Conservation (phyloP, 2,888 invertebrate genomes). For the Sthenelais limicola region DNA sequence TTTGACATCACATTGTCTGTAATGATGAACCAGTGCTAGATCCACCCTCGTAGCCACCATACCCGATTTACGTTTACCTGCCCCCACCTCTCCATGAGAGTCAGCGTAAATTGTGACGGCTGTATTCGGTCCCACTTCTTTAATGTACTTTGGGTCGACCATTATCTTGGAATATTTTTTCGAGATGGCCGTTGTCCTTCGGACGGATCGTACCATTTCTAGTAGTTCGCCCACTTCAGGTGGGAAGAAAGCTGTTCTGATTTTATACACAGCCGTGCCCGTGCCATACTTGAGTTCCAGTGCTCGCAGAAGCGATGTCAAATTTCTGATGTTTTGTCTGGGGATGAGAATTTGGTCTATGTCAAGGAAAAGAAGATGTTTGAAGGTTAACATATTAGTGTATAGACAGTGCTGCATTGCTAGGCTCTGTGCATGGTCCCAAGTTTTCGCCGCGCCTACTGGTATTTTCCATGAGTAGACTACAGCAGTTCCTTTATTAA, state of each 20-base stretch:
- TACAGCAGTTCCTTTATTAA: background rate
- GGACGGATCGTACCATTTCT: background rate
- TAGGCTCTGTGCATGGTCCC: background rate
- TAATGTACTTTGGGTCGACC: no score
- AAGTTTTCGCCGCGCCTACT: background rate
- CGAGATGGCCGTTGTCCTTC: no score
- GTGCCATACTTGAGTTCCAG: background rate
- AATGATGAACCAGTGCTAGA: background rate
- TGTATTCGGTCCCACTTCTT: no score
- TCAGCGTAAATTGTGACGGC: no score
- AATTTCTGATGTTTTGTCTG: background rate
- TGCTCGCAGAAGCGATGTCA: background rate
- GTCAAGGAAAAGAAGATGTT: background rate
- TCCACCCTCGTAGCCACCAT: no score
- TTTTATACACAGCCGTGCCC: no score
- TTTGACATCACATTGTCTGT: background rate
- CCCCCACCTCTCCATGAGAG: no score
- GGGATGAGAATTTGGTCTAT: background rate
- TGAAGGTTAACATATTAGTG: conserved; percentile 2
- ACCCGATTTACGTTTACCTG: no score
- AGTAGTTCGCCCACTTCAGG: background rate
- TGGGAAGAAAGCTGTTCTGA: background rate
- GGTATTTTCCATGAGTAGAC: background rate
- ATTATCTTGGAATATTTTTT: no score
- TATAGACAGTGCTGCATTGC: conserved; percentile 10